Evolutionary conservation across 2,113 vertebrate species (phyloP), one percentile per base, ranked within the genome.

Genomic region (Nycticryphes semicollaris): DNA sequence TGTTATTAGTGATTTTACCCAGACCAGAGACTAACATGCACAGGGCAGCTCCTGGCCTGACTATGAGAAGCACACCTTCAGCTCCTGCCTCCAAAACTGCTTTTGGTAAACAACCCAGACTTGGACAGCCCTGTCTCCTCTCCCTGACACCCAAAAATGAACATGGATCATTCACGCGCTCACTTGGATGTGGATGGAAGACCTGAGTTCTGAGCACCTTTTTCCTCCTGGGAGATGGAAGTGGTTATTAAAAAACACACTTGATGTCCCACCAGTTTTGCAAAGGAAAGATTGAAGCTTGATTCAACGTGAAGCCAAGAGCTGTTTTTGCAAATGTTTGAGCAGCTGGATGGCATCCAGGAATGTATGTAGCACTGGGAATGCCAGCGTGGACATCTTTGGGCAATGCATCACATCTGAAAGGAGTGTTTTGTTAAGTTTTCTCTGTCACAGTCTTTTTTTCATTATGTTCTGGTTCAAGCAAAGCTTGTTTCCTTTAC

Each of bases 331-430:
- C 37, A 57, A 56, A 37, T 20, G 27, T 48, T 57, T 51, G 41
- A 68, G 59, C 69, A 35, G 69, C 2, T 80, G 59, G 57, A 12
- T 50, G 64, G 17, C 13, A 37, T 12, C 57, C 33, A 57, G 47
- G 37, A 62, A 11, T 15, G 7, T 19, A 8, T 5, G 30, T 7
- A 78, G 45, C 28, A 9, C 22, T 31, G 48, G 22, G 37, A 74
- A 57, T 13, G 14, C 31, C 37, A 33, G 5, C 0, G 0, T 54
- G 67, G 62, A 15, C 8, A 4, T 30, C 3, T 7, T 12, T 81
- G 9, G 15, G 35, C 51, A 20, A 39, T 5, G 81, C 54, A 21
- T 14, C 4, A 0, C 15, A 18, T 53, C 54, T 53, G 27, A 68
- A 85, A 64, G 27, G 37, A 31, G 7, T 7, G 20, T 14, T 72